Evolutionary conservation across 2,113 vertebrate species (phyloP), one percentile per base, ranked within the genome.

Genomic region (Xenus cinereus): DNA sequence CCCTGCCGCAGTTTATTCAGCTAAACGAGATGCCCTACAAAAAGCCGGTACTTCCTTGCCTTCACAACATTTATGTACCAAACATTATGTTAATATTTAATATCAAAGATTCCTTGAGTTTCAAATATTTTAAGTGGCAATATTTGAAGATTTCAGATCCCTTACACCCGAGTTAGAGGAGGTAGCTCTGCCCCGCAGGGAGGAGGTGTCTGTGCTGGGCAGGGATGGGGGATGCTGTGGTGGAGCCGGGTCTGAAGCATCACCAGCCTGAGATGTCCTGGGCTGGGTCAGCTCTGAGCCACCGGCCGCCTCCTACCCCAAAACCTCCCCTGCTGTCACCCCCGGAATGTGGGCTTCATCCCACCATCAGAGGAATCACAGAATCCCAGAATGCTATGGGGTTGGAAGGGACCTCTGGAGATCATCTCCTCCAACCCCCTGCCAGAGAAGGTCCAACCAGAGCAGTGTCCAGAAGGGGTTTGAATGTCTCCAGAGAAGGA

Each of bases 71-170:
- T 2, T 5, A 1, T 4, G n/a, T 22, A 14, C 32, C 67, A 6
- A 9, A 1, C 10, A 22, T 9, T 10, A 9, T 6, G 9, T 9
- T 2, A 2, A 7, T 3, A 20, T 19, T 32, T 48, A 48, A 48
- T 12, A 48, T 16, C 66, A 10, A 8, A 63, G 26, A 0, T 22
- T 35, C 75, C 48, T 51, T 46, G 5, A 41, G 23, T 28, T 35
- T 9, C 6, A 23, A 28, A 2, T 7, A 20, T 1, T 43, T 37
- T 8, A 19, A 21, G n/a, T 0, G 3, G 39, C 33, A 13, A 2
- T 20, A 15, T 16, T 56, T 33, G 6, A 32, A 41, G 87, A 10
- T 3, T 41, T 24, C 15, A n/a, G 59, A 4, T 5, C 21, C 35
- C 68, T 11, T 15, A 6, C 24, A 10, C 12, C 46, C 11, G 6